phyloP scores from a whole-genome alignment of 2,113 vertebrate genomes.

The Dicrurus megarhynchus region DNA sequence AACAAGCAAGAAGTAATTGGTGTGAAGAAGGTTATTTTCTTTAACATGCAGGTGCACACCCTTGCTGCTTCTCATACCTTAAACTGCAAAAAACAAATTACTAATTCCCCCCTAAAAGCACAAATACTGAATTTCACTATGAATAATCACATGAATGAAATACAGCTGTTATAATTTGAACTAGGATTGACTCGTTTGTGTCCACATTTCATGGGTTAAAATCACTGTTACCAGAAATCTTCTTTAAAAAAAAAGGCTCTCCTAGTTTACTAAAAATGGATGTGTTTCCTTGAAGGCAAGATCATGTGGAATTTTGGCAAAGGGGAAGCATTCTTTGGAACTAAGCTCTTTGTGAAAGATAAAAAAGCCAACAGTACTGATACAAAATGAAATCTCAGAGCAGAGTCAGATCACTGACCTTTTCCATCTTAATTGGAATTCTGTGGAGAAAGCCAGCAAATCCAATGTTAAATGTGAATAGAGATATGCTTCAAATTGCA shows the following conservation, averaged over 20 bases:
- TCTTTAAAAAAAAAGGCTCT: background rate
- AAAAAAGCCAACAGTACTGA: constrained; percentile 11
- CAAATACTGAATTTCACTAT: background rate
- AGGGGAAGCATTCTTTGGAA: constrained; percentile 30
- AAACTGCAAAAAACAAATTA: background rate
- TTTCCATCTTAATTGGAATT: background rate
- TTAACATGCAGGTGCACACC: background rate
- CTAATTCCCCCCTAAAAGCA: background rate
- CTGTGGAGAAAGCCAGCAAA: background rate
- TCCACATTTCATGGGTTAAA: background rate
- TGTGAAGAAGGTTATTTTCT: background rate
- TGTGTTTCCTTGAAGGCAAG: constrained; percentile 35
- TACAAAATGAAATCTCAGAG: background rate
- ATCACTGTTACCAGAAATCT: background rate
- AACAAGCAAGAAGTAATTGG: background rate
- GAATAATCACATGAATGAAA: background rate
- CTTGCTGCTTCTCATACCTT: background rate
- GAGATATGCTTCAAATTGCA: background rate
- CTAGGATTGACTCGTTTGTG: background rate
- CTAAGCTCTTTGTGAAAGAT: constrained; percentile 39
- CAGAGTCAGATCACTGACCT: background rate
- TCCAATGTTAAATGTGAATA: background rate
- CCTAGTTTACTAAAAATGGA: constrained; percentile 42
- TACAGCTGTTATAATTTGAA: background rate
- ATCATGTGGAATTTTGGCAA: constrained; percentile 53